Evolutionary conservation across 2,888 invertebrate genomes (phyloP).

Genomic region (Callyntrura sp.): DNA sequence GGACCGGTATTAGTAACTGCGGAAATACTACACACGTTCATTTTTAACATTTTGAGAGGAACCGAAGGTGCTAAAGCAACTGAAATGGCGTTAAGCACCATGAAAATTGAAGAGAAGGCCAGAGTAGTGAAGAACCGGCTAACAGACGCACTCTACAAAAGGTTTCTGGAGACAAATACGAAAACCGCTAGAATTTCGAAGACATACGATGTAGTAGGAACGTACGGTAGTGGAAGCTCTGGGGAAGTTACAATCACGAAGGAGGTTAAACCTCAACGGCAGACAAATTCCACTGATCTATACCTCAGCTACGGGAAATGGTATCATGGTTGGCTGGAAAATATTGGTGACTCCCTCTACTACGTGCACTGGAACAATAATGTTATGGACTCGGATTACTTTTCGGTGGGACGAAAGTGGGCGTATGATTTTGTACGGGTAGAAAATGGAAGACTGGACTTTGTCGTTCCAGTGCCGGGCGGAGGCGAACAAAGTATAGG

Average conservation of each 20-base stretch:
- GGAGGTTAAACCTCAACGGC: constrained; percentile 18
- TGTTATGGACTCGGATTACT: too few relatives aligned
- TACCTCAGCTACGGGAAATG: constrained; percentile 58
- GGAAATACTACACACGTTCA: constrained; percentile 36
- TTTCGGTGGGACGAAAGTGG: too few relatives aligned
- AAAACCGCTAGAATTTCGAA: too few relatives aligned
- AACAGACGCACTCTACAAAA: background rate
- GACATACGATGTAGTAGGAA: too few relatives aligned
- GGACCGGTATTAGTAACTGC: constrained; percentile 47
- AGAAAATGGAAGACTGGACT: too few relatives aligned
- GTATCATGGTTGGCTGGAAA: constrained; percentile 54
- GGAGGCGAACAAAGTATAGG: too few relatives aligned
- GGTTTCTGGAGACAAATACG: background rate
- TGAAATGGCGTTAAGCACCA: too few relatives aligned
- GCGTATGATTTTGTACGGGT: too few relatives aligned
- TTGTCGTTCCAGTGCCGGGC: too few relatives aligned
- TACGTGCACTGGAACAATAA: constrained; percentile 42
- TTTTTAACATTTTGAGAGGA: constrained; percentile 56
- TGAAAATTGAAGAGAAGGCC: background rate
- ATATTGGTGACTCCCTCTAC: background rate
- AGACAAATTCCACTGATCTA: constrained; percentile 25
- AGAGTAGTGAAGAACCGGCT: background rate
- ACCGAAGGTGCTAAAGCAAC: constrained; percentile 8
- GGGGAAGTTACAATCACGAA: constrained; percentile 5
- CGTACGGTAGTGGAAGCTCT: constrained; percentile 53